Conservation (phyloP, 2,797 vertebrate genomes). For the Phalanger gymnotis region DNA sequence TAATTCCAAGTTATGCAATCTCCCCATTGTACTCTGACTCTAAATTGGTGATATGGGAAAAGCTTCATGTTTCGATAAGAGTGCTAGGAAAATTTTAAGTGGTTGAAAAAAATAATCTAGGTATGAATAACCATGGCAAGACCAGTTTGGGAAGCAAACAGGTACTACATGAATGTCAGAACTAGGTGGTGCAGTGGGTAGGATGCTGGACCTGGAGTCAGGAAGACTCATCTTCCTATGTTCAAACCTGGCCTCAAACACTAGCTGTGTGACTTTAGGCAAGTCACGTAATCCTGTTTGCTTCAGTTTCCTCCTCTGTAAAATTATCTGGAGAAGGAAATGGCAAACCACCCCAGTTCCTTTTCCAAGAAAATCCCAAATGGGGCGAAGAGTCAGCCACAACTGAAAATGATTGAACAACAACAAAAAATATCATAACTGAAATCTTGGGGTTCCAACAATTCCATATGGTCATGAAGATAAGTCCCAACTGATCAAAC, state of each 20-base stretch:
- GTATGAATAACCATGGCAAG: background rate
- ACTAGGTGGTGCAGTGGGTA: background rate
- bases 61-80: background rate
- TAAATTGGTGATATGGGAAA: background rate
- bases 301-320: background rate
- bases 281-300: background rate
- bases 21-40: background rate
- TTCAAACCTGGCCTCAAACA: background rate
- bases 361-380: background rate
- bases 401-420: background rate
- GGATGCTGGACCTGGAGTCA: background rate
- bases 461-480: background rate
- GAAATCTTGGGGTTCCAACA: background rate
- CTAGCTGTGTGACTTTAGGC: background rate
- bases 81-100: background rate
- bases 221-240: background rate
- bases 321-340: background rate
- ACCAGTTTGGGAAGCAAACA: background rate
- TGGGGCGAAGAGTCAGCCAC: background rate
- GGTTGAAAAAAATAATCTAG: background rate
- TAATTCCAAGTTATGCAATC: background rate
- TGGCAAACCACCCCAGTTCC: background rate
- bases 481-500: constrained; percentile 12
- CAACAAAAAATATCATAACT: background rate
- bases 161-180: background rate